Conservation (phyloP, 2,113 vertebrate genomes). For the Gadus chalcogrammus region DNA sequence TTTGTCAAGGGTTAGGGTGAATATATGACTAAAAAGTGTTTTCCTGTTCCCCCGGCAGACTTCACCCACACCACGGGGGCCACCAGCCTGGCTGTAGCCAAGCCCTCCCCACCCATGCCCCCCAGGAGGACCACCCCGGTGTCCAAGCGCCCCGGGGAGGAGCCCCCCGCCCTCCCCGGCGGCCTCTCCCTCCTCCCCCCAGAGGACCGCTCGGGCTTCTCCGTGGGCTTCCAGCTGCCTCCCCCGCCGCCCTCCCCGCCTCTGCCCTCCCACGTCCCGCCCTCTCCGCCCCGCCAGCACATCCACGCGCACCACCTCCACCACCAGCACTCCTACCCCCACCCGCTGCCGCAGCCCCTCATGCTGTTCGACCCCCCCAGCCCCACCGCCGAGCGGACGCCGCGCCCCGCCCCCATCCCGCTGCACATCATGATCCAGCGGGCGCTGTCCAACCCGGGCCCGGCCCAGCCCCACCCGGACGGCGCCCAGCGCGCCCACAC, state of each 20-base stretch:
- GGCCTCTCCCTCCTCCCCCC: slow-evolving; percentile 66
- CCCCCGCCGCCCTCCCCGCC: slow-evolving; percentile 69
- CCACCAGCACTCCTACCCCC: slow-evolving; percentile 43
- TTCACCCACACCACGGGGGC: slow-evolving; percentile 79
- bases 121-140: slow-evolving; percentile 85
- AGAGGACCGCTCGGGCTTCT: slow-evolving; percentile 60
- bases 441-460: slow-evolving; percentile 87
- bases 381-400: slow-evolving; percentile 61
- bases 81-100: slow-evolving; percentile 70
- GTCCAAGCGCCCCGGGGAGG: slow-evolving; percentile 66
- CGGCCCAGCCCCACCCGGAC: slow-evolving; percentile 78
- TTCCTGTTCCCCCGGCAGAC: slow-evolving; percentile 76
- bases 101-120: slow-evolving; percentile 92
- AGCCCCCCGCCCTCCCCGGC: slow-evolving; percentile 47
- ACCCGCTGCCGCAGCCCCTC: slow-evolving; percentile 71
- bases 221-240: slow-evolving; percentile 74
- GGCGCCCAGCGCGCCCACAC: slow-evolving; percentile 88
- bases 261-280: slow-evolving; percentile 77
- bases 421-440: slow-evolving; percentile 96
- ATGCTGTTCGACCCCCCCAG: slow-evolving; percentile 66
- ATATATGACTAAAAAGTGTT: background rate
- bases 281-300: slow-evolving; percentile 68
- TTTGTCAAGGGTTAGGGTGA: background rate
- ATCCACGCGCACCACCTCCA: slow-evolving; percentile 76
- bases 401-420: slow-evolving; percentile 79